Percentiles rank a stretch among this genome's conserved stretches.
phyloP scores from a whole-genome alignment of 2,797 vertebrate species.

The Notolepis coatsorum region DNA sequence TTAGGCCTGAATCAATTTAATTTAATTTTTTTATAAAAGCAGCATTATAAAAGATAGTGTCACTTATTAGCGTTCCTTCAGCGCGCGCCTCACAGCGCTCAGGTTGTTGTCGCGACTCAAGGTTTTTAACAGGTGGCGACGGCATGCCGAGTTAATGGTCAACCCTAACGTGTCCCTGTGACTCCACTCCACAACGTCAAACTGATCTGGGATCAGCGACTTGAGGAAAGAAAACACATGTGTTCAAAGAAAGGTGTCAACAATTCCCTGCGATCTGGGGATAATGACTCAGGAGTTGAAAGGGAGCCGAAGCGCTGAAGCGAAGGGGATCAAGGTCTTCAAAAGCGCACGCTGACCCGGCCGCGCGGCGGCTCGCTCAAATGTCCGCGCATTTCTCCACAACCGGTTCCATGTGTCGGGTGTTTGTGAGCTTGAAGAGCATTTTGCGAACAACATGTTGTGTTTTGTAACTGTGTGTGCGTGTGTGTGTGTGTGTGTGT shows the following conservation, averaged over 20 bases:
- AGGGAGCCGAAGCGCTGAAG: conserved; percentile 8
- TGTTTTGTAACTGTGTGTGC: conserved; percentile 49
- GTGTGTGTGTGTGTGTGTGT: not conserved
- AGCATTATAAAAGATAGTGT: conserved; percentile 71
- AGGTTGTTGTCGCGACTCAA: conserved; percentile 1
- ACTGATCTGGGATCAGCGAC: conserved; percentile 24
- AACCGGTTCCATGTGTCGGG: conserved; percentile 45
- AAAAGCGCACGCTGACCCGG: conserved; percentile 49
- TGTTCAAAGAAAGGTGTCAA: conserved; percentile 58
- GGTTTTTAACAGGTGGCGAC: conserved; percentile 22
- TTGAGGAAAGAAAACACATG: conserved; percentile 39
- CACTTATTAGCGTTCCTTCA: conserved; percentile 66
- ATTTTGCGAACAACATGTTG: conserved; percentile 55
- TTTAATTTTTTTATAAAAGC: no score
- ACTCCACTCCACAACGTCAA: conserved; percentile 36
- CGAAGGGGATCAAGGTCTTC: conserved; percentile 39
- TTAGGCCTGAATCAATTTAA: conserved; percentile 79
- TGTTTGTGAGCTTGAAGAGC: conserved; percentile 62
- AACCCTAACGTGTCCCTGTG: conserved; percentile 46
- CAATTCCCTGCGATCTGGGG: conserved; percentile 32
- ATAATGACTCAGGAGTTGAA: conserved; percentile 32
- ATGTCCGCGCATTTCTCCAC: conserved; percentile 35
- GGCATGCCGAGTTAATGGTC: conserved; percentile 42
- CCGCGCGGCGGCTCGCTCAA: conserved; percentile 52
- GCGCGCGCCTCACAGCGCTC: conserved; percentile 7